phyloP scores from a whole-genome alignment of 2,113 vertebrate genomes.

The Amphilophus citrinellus region DNA sequence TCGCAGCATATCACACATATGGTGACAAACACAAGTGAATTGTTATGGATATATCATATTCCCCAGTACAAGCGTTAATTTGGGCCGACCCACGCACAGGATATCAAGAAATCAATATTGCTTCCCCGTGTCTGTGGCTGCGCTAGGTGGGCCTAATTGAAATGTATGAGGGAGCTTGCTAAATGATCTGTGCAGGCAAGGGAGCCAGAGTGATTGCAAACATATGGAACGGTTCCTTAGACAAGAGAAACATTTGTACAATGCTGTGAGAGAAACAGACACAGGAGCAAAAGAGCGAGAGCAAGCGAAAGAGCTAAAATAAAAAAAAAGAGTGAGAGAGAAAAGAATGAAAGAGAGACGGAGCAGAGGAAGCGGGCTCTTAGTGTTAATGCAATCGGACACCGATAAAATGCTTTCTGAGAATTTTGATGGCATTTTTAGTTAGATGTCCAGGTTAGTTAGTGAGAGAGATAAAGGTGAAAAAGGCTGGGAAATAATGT shows the following conservation, averaged over 20 bases:
- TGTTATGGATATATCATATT: constrained; percentile 73
- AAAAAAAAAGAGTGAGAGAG: not conserved
- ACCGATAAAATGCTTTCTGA: constrained; percentile 22
- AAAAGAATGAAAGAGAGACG: not conserved
- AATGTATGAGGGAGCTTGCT: constrained; percentile 77
- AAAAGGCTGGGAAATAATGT: constrained; percentile 12
- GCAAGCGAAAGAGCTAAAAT: not conserved
- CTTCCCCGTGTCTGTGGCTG: constrained; percentile 66
- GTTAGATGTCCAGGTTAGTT: constrained; percentile 30
- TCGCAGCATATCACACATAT: constrained; percentile 20
- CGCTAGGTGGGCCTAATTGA: constrained; percentile 78
- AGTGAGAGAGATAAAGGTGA: constrained; percentile 10
- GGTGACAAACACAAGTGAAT: constrained; percentile 54
- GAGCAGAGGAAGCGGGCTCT: not conserved
- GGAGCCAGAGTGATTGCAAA: constrained; percentile 75
- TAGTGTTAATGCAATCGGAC: constrained; percentile 29
- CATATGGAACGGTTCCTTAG: constrained; percentile 77
- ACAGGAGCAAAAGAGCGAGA: constrained; percentile 8
- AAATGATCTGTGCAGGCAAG: constrained; percentile 77
- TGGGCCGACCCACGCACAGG: constrained; percentile 58
- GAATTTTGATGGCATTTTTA: constrained; percentile 39
- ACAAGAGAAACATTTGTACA: constrained; percentile 77
- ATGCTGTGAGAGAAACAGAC: constrained; percentile 55
- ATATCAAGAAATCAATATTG: constrained; percentile 79
- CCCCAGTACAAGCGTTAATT: constrained; percentile 67